phyloP scores from a whole-genome alignment of 2,888 invertebrate genomes.

The Tineola bisselliella region DNA sequence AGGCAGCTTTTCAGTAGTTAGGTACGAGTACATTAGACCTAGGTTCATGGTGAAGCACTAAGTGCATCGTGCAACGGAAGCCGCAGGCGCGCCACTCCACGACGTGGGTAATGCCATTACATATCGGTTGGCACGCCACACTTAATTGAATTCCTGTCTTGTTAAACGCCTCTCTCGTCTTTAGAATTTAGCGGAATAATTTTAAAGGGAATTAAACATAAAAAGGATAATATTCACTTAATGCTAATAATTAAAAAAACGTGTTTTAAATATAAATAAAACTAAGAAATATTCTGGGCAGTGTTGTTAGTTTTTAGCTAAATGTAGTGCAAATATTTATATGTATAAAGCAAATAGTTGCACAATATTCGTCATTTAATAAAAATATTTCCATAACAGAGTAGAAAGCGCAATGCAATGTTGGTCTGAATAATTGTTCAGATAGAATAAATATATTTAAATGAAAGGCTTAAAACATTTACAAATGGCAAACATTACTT shows the following conservation, averaged over 20 bases:
- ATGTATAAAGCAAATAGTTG: too few species aligned
- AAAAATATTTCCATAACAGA: not conserved
- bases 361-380: not conserved
- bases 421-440: not conserved
- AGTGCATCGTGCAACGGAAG: conserved; percentile 14
- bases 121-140: conserved; percentile 36
- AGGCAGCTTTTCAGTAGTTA: not conserved
- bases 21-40: not conserved
- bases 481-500: conserved; percentile 3
- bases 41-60: conserved; percentile 6
- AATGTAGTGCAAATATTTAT: not conserved
- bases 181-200: not conserved
- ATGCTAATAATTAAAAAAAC: not conserved
- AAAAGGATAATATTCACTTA: not conserved
- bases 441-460: not conserved
- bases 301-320: not conserved
- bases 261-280: not conserved
- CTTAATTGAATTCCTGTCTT: conserved; percentile 51
- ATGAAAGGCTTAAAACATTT: conserved; percentile 6
- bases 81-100: conserved; percentile 9
- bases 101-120: conserved; percentile 24
- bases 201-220: not conserved
- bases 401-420: not conserved
- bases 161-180: conserved; percentile 7
- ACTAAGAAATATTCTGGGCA: not conserved